Evolutionary conservation across 2,888 invertebrate species (phyloP).

Genomic region (Gari tellinella): DNA sequence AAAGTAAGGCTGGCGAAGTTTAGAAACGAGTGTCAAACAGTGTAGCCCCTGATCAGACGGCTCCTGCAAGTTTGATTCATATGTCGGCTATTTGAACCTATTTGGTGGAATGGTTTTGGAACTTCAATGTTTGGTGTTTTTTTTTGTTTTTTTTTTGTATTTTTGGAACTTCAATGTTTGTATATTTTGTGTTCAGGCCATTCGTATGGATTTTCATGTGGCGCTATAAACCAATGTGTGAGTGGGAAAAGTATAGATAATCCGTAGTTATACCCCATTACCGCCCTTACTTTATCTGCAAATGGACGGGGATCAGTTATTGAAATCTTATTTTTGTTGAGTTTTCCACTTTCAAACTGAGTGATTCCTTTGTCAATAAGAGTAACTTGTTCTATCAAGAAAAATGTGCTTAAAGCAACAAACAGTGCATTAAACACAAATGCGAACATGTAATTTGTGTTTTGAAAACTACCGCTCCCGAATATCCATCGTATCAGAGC

Average conservation of each 20-base stretch:
- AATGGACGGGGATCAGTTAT: slow-evolving; percentile 40
- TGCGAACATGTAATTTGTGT: slow-evolving; percentile 22
- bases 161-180: background rate
- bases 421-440: slow-evolving; percentile 45
- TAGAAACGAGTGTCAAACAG: no score
- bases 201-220: slow-evolving; percentile 49
- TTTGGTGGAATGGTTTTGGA: no score
- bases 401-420: slow-evolving; percentile 37
- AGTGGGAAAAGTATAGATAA: slow-evolving; percentile 37
- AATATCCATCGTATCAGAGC: slow-evolving; percentile 29
- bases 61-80: no score
- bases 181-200: slow-evolving; percentile 49
- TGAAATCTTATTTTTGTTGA: slow-evolving; percentile 33
- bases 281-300: slow-evolving; percentile 33
- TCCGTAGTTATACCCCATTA: slow-evolving; percentile 38
- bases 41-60: no score
- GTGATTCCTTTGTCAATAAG: slow-evolving; percentile 34
- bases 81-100: no score
- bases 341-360: slow-evolving; percentile 38
- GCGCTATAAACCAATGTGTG: slow-evolving; percentile 27
- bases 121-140: no score
- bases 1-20: no score
- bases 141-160: no score
- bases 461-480: slow-evolving; percentile 14
- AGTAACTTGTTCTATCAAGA: slow-evolving; percentile 37